Conservation (phyloP, 30 jellyfish, hydroid and myxozoan genomes). For the Aurelia sp. region DNA sequence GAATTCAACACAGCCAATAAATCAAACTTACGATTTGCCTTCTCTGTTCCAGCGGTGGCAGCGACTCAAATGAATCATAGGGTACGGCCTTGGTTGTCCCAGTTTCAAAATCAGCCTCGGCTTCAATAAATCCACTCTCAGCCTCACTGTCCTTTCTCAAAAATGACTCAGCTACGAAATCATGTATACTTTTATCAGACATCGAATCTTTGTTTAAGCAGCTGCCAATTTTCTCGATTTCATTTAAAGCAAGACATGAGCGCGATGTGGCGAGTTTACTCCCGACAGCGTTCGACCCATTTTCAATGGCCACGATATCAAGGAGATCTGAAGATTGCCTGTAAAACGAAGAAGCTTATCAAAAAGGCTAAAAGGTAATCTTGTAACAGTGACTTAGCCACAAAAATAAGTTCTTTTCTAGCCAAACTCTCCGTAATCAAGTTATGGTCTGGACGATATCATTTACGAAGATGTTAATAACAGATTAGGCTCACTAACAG, state of each 20-base stretch:
- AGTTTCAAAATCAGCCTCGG: slow-evolving; percentile 20
- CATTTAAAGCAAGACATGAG: slow-evolving; percentile 32
- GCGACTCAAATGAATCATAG: slow-evolving; percentile 1
- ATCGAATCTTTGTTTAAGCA: neutral
- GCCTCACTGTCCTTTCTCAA: slow-evolving; percentile 47
- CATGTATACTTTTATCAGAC: slow-evolving; percentile 15
- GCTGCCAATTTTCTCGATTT: slow-evolving; percentile 5
- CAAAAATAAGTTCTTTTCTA: no score
- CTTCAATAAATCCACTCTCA: slow-evolving; percentile 46
- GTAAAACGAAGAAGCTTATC: no score
- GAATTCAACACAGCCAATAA: no score
- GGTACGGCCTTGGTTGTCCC: slow-evolving; percentile 22
- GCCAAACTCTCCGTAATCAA: no score
- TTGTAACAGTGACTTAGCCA: no score
- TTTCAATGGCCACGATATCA: neutral
- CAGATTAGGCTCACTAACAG: no score
- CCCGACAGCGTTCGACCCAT: slow-evolving; percentile 1
- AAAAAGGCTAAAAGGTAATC: no score
- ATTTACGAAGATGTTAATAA: no score
- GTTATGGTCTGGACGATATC: no score
- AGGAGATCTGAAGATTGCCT: slow-evolving; percentile 16
- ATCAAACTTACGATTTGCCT: slow-evolving; percentile 51
- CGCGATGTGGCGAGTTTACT: slow-evolving; percentile 15
- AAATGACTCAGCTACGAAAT: no score
- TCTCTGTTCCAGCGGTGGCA: slow-evolving; percentile 66